A percentile compares a stretch with the other conserved stretches of the same genome.
Conservation (phyloP, 2,113 vertebrate species). For the Calonectris borealis region DNA sequence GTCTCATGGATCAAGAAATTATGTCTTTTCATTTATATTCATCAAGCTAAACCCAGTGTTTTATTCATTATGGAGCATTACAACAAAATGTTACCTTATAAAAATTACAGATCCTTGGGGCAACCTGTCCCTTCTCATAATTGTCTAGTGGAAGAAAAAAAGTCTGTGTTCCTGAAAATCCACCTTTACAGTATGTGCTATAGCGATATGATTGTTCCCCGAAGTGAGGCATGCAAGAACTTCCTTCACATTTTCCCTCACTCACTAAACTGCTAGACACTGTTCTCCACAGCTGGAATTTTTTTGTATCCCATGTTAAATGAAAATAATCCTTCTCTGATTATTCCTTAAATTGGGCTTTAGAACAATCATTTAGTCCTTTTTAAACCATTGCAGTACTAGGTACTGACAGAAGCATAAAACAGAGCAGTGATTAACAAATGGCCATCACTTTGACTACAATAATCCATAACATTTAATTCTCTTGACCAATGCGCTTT, state of each 20-base stretch:
- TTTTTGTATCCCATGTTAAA: background rate
- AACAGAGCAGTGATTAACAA: background rate
- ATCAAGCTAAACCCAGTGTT: background rate
- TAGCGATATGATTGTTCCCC: background rate
- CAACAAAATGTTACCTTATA: background rate
- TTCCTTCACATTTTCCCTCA: background rate
- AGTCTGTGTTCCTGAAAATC: background rate
- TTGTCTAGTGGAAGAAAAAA: background rate
- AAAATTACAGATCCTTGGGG: constrained; percentile 17
- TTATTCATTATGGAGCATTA: background rate
- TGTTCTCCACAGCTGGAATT: background rate
- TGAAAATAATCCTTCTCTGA: background rate
- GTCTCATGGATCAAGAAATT: background rate
- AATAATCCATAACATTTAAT: background rate
- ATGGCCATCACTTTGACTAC: background rate
- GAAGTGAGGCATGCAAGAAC: background rate
- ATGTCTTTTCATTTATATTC: background rate
- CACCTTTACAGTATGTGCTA: background rate
- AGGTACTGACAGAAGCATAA: background rate
- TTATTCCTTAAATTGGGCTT: background rate
- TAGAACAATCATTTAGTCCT: background rate
- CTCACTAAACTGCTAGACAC: background rate
- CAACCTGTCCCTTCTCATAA: background rate
- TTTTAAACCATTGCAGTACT: background rate
- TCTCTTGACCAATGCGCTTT: background rate